These are phyloP conservation scores for Lottia gigantea DNA, from an alignment of 2,888 invertebrate species.

Conservation along the genomic window DNA sequence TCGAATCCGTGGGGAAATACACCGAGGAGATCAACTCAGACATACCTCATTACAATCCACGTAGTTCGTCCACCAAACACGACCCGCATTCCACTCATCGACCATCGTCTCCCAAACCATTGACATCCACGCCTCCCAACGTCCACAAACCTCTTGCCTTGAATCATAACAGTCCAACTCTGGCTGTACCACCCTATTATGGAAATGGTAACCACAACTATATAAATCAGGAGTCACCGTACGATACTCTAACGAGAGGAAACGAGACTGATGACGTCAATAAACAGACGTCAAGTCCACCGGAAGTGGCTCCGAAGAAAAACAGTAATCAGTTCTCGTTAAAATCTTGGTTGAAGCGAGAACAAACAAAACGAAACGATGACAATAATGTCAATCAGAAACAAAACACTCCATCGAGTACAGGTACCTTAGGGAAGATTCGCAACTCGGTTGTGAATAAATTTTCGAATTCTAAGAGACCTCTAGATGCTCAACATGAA, in stretches of 20 bases:
- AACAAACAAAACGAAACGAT: conserved; percentile 30
- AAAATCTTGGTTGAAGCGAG: conserved; percentile 54
- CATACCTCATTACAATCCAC: background rate
- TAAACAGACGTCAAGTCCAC: conserved; percentile 13
- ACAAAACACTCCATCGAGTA: conserved; percentile 21
- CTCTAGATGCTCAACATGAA: conserved; percentile 18
- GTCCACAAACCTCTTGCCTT: conserved; percentile 55
- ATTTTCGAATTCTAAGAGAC: conserved; percentile 38
- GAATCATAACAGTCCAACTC: conserved; percentile 26
- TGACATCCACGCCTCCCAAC: conserved; percentile 54
- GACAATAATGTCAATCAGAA: conserved; percentile 25
- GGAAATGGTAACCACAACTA: background rate
- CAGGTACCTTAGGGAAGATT: conserved; percentile 46
- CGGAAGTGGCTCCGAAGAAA: conserved; percentile 25
- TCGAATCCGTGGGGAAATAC: conserved; percentile 37
- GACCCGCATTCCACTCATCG: conserved; percentile 22
- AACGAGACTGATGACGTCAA: background rate
- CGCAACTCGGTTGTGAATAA: conserved; percentile 51
- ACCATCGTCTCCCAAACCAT: conserved; percentile 51
- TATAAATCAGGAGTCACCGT: conserved; percentile 24
- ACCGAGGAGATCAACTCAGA: conserved; percentile 31
- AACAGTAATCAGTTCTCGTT: conserved; percentile 49
- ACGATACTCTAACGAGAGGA: conserved; percentile 9
- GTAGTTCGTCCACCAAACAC: conserved; percentile 9
- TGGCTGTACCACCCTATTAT: conserved; percentile 14